Evolutionary conservation across 2,888 invertebrate species (phyloP).

Genomic region (Zygogramma bicolorata): DNA sequence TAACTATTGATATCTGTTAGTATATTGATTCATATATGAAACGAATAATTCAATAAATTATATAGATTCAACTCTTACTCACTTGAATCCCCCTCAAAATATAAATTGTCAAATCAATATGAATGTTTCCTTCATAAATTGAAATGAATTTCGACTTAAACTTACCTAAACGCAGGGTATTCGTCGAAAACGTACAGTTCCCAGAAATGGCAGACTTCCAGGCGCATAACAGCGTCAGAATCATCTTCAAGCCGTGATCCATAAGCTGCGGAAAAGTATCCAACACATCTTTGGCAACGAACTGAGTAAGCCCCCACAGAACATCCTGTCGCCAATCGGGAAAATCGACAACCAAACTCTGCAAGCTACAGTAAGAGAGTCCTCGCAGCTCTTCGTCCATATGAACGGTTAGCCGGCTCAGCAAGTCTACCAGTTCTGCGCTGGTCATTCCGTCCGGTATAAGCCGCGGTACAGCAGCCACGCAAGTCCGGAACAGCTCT

Average conservation of each 20-base stretch:
- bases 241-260: constrained; percentile 93
- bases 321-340: constrained; percentile 98
- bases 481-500: constrained; percentile 97
- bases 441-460: constrained; percentile 98
- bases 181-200: constrained; percentile 38
- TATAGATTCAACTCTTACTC: not conserved
- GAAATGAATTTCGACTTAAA: not conserved
- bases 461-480: constrained; percentile 93
- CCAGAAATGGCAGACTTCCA: constrained; percentile 83
- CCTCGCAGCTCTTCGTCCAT: constrained; percentile 98
- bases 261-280: constrained; percentile 91
- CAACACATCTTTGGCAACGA: constrained; percentile 91
- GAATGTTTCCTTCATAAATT: not conserved
- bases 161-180: constrained; percentile 49
- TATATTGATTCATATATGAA: too few species aligned
- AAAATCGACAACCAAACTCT: constrained; percentile 95
- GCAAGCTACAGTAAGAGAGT: constrained; percentile 93
- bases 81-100: too few species aligned
- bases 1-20: too few species aligned
- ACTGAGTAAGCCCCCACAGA: constrained; percentile 93
- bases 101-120: too few species aligned
- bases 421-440: constrained; percentile 92
- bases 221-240: constrained; percentile 90
- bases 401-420: constrained; percentile 95
- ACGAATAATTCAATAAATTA: too few species aligned